These are phyloP conservation scores for Margaritifera margaritifera DNA, from an alignment of 2,888 invertebrate species.

Conservation along the genomic window DNA sequence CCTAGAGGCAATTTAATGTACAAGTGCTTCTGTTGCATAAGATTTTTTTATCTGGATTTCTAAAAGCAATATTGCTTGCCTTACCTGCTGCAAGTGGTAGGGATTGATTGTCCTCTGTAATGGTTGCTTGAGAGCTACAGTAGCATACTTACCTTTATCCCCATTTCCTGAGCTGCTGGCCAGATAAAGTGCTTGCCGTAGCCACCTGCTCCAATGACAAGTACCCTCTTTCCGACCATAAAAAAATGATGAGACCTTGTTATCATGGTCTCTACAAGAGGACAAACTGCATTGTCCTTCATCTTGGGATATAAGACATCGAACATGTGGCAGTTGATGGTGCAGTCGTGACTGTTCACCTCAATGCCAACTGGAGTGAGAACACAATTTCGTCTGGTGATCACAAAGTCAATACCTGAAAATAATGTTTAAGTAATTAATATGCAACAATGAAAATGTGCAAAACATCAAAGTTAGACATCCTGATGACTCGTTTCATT, in stretches of 20 bases:
- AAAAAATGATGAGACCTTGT: constrained; percentile 41
- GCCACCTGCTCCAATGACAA: constrained; percentile 51
- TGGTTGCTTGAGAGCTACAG: too few species aligned
- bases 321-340: constrained; percentile 40
- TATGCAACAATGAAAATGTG: too few species aligned
- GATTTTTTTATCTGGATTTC: too few species aligned
- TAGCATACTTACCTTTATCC: constrained; percentile 35
- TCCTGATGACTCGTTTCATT: too few species aligned
- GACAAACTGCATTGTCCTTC: constrained; percentile 32
- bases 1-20: too few species aligned
- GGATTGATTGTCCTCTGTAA: too few species aligned
- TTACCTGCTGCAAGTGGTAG: too few species aligned
- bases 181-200: constrained; percentile 47
- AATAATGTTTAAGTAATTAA: neutral
- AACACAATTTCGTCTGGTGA: constrained; percentile 24
- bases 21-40: too few species aligned
- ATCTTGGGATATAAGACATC: constrained; percentile 28
- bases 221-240: constrained; percentile 37
- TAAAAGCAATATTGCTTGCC: too few species aligned
- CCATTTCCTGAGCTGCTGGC: constrained; percentile 32
- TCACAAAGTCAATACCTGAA: constrained; percentile 48
- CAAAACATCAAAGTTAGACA: too few species aligned
- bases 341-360: constrained; percentile 59
- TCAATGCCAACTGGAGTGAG: constrained; percentile 48
- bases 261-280: constrained; percentile 50